phyloP scores from a whole-genome alignment of 2,113 vertebrate species.

The Glaucidium brasilianum region DNA sequence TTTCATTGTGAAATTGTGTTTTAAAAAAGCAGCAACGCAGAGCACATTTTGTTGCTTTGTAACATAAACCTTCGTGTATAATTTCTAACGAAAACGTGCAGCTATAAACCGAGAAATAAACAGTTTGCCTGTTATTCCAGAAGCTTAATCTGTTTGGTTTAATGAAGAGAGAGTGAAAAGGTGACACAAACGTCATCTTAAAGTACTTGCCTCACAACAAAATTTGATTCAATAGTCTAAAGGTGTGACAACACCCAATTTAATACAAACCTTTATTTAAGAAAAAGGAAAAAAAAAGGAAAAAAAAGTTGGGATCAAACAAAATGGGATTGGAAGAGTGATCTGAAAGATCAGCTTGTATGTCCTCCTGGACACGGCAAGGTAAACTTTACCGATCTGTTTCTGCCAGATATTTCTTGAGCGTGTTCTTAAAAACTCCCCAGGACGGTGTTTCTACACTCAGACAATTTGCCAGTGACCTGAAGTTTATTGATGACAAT shows the following conservation, averaged over 20 bases:
- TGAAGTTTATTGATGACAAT: fast-evolving
- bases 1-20: neutral
- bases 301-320: neutral
- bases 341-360: neutral
- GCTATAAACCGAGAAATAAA: neutral
- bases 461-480: fast-evolving
- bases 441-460: fast-evolving
- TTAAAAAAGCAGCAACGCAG: neutral
- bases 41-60: neutral
- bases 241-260: neutral
- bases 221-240: neutral
- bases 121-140: neutral
- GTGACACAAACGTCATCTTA: neutral
- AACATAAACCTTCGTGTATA: neutral
- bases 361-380: neutral
- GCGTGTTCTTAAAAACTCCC: fast-evolving
- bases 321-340: neutral
- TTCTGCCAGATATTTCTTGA: neutral
- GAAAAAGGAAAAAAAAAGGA: neutral
- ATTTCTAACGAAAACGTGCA: neutral
- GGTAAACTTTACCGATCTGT: fast-evolving
- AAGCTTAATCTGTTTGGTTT: neutral
- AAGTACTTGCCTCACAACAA: neutral
- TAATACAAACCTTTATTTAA: neutral
- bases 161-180: neutral